Base-by-base conservation (phyloP, 2,888 invertebrate genomes). In the Argynnis bischoffii region DNA sequence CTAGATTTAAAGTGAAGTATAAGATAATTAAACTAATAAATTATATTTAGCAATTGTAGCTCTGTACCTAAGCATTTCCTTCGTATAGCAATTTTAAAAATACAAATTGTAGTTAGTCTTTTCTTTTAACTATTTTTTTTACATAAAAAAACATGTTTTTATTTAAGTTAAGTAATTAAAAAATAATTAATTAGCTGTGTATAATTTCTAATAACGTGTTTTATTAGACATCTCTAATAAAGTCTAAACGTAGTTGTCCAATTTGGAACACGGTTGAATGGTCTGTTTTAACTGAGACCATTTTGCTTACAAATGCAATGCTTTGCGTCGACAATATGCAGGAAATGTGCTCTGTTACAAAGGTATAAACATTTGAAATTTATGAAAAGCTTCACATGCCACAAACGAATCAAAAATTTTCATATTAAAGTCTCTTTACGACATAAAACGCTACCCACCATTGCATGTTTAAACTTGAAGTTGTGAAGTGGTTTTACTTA, bases 301-400 rank as follows among this genome's bases (percentile, higher is more conserved):
- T 76, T 66, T 78, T 79, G 78, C 78, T 79, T 78, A 82, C 78
- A 82, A 80, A 79, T 77, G 77, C 76, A 69, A 72, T 74, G 74
- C 73, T 64, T 77, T 77, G 78, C 78, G 78, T 78, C 79, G 80
- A 79, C 77, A 75, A 74, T 77, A 77, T 77, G 73, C 77, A 76
- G 73, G 77, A 79, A 82, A 80, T 78, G 77, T 78, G 77, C 77
- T 75, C 75, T 71, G 73, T 72, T 75, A 75, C 72, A 76, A 68
- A 78, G 76, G 76, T 67, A 67, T 63, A 71, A 73, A 74, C 67
- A 69, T 74, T 72, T 72, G 65, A 70, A 75, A 74, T 75, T 72
- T 76, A 67, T 66, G 63, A 69, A 72, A 71, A 71, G 67, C 64
- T 68, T 69, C 64, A 69, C 67, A 69, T 67, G 66, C 72, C 72